phyloP scores from a whole-genome alignment of 2,888 invertebrate genomes.

The Tetramorium bicarinatum region DNA sequence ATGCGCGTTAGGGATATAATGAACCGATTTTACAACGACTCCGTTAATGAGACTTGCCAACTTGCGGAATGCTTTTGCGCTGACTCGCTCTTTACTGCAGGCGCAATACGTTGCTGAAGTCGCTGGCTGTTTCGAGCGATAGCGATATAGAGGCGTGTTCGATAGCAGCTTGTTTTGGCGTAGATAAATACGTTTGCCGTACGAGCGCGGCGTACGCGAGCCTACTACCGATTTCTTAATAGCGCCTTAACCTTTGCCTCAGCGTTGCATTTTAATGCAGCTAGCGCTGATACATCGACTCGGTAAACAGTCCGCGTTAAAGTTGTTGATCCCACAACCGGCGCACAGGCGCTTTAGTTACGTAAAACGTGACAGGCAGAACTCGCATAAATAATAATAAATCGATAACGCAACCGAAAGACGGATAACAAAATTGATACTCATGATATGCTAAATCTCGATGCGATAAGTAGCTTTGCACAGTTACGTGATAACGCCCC shows the following conservation, averaged over 20 bases:
- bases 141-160: constrained; percentile 27
- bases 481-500: not conserved
- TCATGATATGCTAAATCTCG: not conserved
- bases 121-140: constrained; percentile 34
- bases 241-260: constrained; percentile 49
- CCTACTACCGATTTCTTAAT: constrained; percentile 37
- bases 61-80: constrained; percentile 3
- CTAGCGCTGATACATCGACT: constrained; percentile 6
- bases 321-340: constrained; percentile 7
- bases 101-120: constrained; percentile 31
- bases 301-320: constrained; percentile 12
- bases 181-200: not conserved
- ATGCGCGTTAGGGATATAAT: constrained; percentile 6
- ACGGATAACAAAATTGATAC: constrained; percentile 4
- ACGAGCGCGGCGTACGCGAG: constrained; percentile 15
- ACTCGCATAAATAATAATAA: constrained; percentile 27
- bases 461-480: constrained; percentile 2
- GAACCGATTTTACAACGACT: constrained; percentile 8
- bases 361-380: not conserved
- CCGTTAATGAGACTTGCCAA: constrained; percentile 19
- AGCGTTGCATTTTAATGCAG: constrained; percentile 29
- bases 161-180: constrained; percentile 19
- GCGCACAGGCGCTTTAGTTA: not conserved
- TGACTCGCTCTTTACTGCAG: constrained; percentile 12
- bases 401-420: not conserved